Evolutionary conservation across 1,140 invertebrate species (phyloP).

Genomic region (Neuroterus valhalla): DNA sequence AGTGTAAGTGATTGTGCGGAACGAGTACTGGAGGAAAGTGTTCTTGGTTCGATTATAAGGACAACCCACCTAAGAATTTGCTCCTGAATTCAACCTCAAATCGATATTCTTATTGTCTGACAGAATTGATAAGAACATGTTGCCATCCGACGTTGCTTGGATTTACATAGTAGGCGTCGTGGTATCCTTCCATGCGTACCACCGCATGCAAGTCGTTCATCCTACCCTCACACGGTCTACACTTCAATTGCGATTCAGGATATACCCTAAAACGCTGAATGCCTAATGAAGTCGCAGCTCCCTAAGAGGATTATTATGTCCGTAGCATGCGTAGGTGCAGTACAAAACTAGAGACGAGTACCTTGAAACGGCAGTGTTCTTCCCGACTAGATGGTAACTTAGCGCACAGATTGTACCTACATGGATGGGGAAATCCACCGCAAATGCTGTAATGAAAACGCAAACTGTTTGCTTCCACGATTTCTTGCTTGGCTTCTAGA

Average conservation of each 20-base stretch:
- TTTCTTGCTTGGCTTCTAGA: conserved; percentile 12
- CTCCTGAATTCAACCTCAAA: too few species aligned
- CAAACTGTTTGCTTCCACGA: conserved; percentile 6
- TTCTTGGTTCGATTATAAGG: too few species aligned
- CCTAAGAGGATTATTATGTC: conserved; percentile 63
- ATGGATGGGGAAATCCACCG: conserved; percentile 7
- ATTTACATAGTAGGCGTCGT: conserved; percentile 20
- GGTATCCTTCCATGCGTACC: conserved; percentile 13
- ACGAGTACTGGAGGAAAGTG: too few species aligned
- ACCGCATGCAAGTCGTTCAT: conserved; percentile 17
- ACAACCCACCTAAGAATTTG: too few species aligned
- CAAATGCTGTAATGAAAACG: conserved; percentile 24
- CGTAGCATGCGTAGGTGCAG: conserved; percentile 37
- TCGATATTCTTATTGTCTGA: too few species aligned
- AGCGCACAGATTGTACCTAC: not conserved
- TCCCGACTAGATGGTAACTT: conserved; percentile 11
- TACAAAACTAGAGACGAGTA: not conserved
- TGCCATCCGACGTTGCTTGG: not conserved
- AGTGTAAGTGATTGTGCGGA: too few species aligned
- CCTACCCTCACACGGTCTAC: not conserved
- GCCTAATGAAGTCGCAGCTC: conserved; percentile 57
- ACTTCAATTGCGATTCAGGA: conserved; percentile 35
- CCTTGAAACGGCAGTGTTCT: not conserved
- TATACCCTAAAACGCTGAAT: conserved; percentile 57
- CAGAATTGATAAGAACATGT: not conserved